phyloP scores from a whole-genome alignment of 1,140 invertebrate genomes.

The Cheumatopsyche charites region DNA sequence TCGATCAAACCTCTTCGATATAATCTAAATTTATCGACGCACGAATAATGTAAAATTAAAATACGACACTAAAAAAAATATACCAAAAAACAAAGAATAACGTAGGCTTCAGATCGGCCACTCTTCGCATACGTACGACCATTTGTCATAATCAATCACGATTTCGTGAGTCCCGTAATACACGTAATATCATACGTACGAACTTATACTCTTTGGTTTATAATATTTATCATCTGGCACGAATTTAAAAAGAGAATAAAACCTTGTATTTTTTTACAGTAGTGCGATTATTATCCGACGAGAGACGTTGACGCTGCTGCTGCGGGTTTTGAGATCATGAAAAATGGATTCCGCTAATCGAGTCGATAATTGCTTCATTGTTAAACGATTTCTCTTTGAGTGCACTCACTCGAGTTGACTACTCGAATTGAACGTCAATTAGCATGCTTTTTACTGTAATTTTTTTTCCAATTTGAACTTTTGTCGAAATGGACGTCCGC shows the following conservation, averaged over 20 bases:
- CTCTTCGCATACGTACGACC: background rate
- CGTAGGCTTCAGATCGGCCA: too few species aligned
- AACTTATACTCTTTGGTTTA: background rate
- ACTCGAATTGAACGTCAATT: too few species aligned
- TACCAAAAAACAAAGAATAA: too few species aligned
- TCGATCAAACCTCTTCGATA: background rate
- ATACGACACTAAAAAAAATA: too few species aligned
- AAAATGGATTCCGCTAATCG: conserved; percentile 15
- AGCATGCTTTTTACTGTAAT: too few species aligned
- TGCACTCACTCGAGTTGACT: too few species aligned
- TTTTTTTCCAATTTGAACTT: too few species aligned
- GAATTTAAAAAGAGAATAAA: too few species aligned
- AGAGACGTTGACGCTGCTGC: background rate
- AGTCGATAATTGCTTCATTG: background rate
- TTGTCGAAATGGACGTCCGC: too few species aligned
- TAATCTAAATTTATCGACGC: conserved; percentile 6
- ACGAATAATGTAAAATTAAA: background rate
- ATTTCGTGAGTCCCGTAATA: background rate
- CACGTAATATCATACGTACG: background rate
- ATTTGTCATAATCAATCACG: conserved; percentile 25
- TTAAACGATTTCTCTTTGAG: too few species aligned
- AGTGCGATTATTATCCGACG: conserved; percentile 14
- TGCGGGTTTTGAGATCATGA: conserved; percentile 1
- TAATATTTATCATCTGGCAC: too few species aligned
- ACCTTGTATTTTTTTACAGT: conserved; percentile 12